Evolutionary conservation across 2,113 vertebrate genomes (phyloP), one percentile per base, ranked within the genome.

Genomic region (Petromus typicus): DNA sequence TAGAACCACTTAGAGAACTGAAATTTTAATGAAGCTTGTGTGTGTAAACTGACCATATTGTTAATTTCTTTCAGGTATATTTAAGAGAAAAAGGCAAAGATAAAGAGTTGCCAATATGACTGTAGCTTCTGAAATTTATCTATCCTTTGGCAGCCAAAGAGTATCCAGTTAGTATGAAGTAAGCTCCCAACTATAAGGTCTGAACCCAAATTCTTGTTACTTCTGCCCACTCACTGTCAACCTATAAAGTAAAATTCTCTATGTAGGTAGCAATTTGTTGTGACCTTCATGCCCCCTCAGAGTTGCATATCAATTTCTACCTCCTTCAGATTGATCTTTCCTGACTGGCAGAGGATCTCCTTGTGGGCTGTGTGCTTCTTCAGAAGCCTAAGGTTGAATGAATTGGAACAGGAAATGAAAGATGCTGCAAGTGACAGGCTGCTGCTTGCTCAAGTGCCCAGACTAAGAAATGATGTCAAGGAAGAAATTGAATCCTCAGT

Each of bases 311-410:
- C 94, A 81, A 61, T 93, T 87, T 93, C 56, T 69, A 2, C 43
- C 51, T 82, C 84, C 69, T 90, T 67, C 54, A 12, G 45, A 83
- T 66, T 71, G 63, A 88, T 95, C 82, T 83, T 79, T 93, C 61
- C 37, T 79, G 37, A 90, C 66, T 78, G 90, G 71, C 75, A 85
- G 83, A 92, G 56, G 67, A 69, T 89, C 76, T 93, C 64, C 54
- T 16, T 48, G 48, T 85, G 43, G 80, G 40, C 43, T 84, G 23
- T 84, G 18, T 86, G 88, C 61, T 87, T 89, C 78, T 51, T 66
- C 71, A 79, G 84, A 96, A 97, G 76, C 80, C 86, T 85, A 76
- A n/a, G 48, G 64, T 87, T 94, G 97, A 94, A 95, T 96, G 96
- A 96, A 75, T 76, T 92, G 66, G 59, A 82, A 95, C 27, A 88